phyloP scores from a whole-genome alignment of 2,888 invertebrate species.

The Leistus spinibarbis region DNA sequence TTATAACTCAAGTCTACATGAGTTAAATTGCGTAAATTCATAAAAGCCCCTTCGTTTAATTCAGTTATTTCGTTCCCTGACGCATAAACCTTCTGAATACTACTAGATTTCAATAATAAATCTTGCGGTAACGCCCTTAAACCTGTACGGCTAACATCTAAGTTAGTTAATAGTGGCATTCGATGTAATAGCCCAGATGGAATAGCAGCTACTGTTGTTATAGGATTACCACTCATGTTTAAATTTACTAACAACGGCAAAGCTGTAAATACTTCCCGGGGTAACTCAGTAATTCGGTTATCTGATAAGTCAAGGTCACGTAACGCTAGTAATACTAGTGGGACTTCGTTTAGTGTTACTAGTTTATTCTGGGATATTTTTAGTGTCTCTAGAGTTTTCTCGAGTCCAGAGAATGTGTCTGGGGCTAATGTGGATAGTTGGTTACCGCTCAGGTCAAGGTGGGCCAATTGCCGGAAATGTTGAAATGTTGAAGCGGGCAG shows the following conservation, averaged over 20 bases:
- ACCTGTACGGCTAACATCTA: constrained; percentile 78
- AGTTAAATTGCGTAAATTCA: constrained; percentile 75
- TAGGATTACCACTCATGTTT: constrained; percentile 74
- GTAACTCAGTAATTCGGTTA: constrained; percentile 76
- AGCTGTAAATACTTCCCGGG: constrained; percentile 69
- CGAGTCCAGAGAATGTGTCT: constrained; percentile 78
- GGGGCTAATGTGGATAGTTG: constrained; percentile 72
- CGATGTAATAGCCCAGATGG: constrained; percentile 73
- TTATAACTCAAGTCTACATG: constrained; percentile 80
- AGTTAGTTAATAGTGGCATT: constrained; percentile 67
- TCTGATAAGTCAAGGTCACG: constrained; percentile 77
- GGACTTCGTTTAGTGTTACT: constrained; percentile 68
- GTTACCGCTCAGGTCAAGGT: constrained; percentile 81
- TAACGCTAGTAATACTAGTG: constrained; percentile 68
- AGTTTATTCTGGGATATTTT: constrained; percentile 78
- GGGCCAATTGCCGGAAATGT: constrained; percentile 73
- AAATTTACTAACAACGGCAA: constrained; percentile 71
- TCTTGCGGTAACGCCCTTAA: constrained; percentile 76
- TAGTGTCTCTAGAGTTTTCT: constrained; percentile 72
- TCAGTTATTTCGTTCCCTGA: constrained; percentile 77
- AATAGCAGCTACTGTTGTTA: constrained; percentile 66
- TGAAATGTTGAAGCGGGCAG: constrained; percentile 81
- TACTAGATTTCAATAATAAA: constrained; percentile 69
- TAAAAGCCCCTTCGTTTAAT: constrained; percentile 77
- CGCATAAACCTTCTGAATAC: constrained; percentile 71